Base-by-base conservation (phyloP, 1,140 invertebrate species). In the Eupristina koningsbergeri region DNA sequence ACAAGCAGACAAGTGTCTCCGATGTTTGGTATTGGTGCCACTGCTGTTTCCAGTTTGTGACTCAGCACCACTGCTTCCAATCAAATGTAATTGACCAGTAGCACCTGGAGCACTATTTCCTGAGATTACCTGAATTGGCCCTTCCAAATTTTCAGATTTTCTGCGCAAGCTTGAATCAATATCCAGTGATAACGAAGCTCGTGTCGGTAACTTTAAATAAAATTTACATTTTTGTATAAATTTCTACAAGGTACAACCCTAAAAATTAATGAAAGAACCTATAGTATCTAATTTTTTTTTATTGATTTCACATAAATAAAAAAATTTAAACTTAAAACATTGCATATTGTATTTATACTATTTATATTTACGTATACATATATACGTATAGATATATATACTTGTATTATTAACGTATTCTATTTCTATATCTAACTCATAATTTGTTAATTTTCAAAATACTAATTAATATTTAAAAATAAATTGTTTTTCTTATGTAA, bases 171-270 rank as follows among this genome's bases (percentile, higher is more conserved):
- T 89, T n/a, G 91, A 86, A 86, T 93, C 91, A 81, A 94, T 94
- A 90, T 95, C 94, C 36, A 95, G 91, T 11, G 94, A 94, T 74
- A 95, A 90, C 79, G 94, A 94, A 74, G 94, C 93, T 86, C 94
- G 93, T 73, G 93, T 93, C 58, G 94, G 93, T 53, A 82, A 41
- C 81, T 87, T 47, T 15, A 15, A n/a, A 74, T 39, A 41, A 71
- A 0, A 71, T 41, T 17, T 34, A 19, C 31, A 34, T 58, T 13
- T 58, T 22, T 26, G 13, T 58, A 3, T 22, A 26, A 22, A 5
- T 7, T 26, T 58, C 26, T 58, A 3, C 3, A 58, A 58, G 13
- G n/a, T n/a, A n/a, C n/a, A n/a, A n/a, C n/a, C n/a, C n/a, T n/a
- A n/a, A n/a, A n/a, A n/a, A n/a, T n/a, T n/a, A n/a, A n/a, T n/a